phyloP scores from a whole-genome alignment of 2,888 invertebrate species.

The Oxytorus armatus region DNA sequence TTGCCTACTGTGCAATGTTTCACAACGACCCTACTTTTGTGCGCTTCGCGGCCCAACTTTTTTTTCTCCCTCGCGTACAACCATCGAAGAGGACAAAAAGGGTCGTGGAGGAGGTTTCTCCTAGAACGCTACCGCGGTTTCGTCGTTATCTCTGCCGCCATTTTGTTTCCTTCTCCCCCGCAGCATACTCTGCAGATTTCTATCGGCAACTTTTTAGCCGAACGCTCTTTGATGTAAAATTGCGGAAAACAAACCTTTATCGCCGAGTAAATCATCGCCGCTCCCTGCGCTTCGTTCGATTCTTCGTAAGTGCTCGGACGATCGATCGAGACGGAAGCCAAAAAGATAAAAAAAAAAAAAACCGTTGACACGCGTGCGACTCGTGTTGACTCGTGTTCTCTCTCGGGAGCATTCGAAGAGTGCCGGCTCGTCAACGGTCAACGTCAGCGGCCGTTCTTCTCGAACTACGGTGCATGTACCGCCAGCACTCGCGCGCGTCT shows the following conservation, averaged over 20 bases:
- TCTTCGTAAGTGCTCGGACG: not conserved
- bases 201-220: slow-evolving; percentile 17
- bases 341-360: not conserved
- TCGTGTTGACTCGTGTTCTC: not conserved
- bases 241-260: not conserved
- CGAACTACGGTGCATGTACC: slow-evolving; percentile 22
- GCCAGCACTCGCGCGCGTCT: slow-evolving; percentile 27
- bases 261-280: not conserved
- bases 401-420: not conserved
- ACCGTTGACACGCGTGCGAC: not conserved
- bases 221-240: not conserved
- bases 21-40: slow-evolving; percentile 29
- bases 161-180: slow-evolving; percentile 7
- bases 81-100: slow-evolving; percentile 7
- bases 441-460: slow-evolving; percentile 3
- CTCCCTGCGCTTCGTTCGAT: not conserved
- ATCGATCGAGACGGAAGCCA: not conserved
- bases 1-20: slow-evolving; percentile 28
- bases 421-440: not conserved
- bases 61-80: not conserved
- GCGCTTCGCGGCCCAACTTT: slow-evolving; percentile 9
- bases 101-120: not conserved
- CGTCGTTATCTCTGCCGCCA: slow-evolving; percentile 10
- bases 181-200: slow-evolving; percentile 38
- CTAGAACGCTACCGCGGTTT: not conserved